phyloP scores from a whole-genome alignment of 2,888 invertebrate species.

The Eupelmus urozonus region DNA sequence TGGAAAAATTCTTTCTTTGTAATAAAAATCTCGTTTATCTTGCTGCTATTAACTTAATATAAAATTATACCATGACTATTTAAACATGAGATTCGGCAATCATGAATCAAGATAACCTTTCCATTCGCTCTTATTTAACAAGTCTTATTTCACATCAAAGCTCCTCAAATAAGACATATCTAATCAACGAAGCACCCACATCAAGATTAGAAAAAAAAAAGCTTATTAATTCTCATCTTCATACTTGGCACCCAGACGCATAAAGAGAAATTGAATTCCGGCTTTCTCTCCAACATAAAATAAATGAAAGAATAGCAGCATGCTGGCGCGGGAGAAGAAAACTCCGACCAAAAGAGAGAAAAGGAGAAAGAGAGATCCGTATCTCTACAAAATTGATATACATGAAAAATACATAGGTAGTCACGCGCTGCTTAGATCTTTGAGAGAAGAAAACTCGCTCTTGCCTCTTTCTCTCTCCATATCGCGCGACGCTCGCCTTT shows the following conservation, averaged over 20 bases:
- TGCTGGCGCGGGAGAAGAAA: background rate
- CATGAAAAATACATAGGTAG: conserved; percentile 26
- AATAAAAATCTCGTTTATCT: no score
- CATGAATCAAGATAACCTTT: no score
- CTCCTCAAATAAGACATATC: no score
- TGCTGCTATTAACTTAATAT: no score
- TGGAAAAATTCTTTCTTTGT: no score
- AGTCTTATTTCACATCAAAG: no score
- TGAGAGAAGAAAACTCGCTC: background rate
- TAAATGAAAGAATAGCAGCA: conserved; percentile 22
- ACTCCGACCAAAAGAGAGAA: no score
- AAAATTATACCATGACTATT: no score
- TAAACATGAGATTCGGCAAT: no score
- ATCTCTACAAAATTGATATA: conserved; percentile 15
- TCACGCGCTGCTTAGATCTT: background rate
- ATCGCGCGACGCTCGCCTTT: background rate
- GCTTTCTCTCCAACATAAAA: background rate
- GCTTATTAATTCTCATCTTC: conserved; percentile 1
- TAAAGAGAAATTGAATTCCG: conserved; percentile 14
- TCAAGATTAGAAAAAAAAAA: background rate
- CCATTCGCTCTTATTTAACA: no score
- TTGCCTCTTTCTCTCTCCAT: no score
- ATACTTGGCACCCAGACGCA: background rate
- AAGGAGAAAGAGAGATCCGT: conserved; percentile 3
- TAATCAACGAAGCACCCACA: no score